Conservation (phyloP, 2,113 vertebrate genomes). For the Thalassarche chlororhynchos region DNA sequence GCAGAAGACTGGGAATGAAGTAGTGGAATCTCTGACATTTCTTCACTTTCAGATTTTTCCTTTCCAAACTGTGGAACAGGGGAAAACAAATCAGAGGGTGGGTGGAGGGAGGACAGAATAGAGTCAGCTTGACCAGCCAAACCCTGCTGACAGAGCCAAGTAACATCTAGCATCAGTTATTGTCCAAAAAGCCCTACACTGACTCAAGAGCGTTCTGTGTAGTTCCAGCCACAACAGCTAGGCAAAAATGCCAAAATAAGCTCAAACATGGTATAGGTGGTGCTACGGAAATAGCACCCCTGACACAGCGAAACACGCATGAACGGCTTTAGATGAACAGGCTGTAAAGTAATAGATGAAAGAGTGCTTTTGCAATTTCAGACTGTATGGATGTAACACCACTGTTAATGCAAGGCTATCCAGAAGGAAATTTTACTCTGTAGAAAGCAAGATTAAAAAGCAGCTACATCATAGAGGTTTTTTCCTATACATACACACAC, state of each 20-base stretch:
- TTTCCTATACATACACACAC: not conserved
- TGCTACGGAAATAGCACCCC: not conserved
- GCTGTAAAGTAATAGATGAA: not conserved
- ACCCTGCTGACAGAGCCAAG: not conserved
- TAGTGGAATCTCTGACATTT: constrained; percentile 15
- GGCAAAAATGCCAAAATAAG: not conserved
- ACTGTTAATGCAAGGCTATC: not conserved
- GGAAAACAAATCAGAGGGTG: constrained; percentile 10
- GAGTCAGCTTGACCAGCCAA: constrained; percentile 46
- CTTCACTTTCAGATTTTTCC: not conserved
- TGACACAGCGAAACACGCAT: not conserved
- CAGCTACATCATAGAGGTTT: not conserved
- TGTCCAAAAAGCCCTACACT: not conserved
- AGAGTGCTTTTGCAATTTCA: not conserved
- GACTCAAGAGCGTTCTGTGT: not conserved
- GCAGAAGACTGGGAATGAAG: not conserved
- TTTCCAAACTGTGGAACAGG: not conserved
- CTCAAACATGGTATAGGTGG: not conserved
- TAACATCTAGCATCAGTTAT: not conserved
- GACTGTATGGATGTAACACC: not conserved
- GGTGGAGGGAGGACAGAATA: not conserved
- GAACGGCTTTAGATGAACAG: not conserved
- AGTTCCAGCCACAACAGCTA: not conserved
- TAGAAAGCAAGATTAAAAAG: not conserved
- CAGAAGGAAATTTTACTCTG: not conserved